These are phyloP conservation scores for Antidorcas marsupialis DNA, from an alignment of 2,113 vertebrate genomes.

Conservation along the genomic window DNA sequence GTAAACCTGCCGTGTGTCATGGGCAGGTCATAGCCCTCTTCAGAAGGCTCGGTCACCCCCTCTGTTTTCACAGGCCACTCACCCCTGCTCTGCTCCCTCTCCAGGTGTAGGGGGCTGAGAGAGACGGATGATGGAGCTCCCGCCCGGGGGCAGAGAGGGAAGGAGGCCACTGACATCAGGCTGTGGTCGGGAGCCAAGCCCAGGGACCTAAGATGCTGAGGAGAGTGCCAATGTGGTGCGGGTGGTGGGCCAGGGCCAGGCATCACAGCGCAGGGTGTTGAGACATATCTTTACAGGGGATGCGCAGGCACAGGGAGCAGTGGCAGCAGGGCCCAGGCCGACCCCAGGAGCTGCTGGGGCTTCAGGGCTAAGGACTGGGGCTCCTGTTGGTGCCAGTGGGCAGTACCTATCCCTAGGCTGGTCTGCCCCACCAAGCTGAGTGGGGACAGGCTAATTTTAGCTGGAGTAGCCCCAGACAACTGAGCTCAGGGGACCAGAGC, in stretches of 20 bases:
- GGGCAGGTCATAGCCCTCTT: not conserved
- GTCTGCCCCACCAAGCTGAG: not conserved
- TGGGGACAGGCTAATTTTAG: constrained; percentile 58
- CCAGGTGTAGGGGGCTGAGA: not conserved
- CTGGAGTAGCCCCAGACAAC: constrained; percentile 40
- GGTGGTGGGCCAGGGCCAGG: not conserved
- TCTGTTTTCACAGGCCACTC: not conserved
- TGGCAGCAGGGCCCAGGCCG: not conserved
- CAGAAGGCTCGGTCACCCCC: not conserved
- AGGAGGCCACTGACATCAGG: not conserved
- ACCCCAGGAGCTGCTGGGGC: not conserved
- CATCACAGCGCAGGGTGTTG: not conserved
- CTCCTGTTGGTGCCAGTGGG: not conserved
- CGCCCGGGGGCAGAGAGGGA: not conserved
- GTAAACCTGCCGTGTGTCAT: not conserved
- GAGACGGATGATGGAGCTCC: not conserved
- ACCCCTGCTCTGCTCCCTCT: not conserved
- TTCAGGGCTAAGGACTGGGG: not conserved
- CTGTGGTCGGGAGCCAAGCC: not conserved
- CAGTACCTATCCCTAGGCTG: not conserved
- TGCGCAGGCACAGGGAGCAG: not conserved
- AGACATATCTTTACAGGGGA: not conserved
- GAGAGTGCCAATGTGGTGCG: not conserved
- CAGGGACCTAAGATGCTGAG: not conserved
- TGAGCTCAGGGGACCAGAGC: constrained; percentile 20